Percentiles rank a stretch among this genome's conserved stretches.
These are phyloP conservation scores for Xylota sylvarum DNA, from an alignment of 2,888 invertebrate species.

Conservation along the genomic window DNA sequence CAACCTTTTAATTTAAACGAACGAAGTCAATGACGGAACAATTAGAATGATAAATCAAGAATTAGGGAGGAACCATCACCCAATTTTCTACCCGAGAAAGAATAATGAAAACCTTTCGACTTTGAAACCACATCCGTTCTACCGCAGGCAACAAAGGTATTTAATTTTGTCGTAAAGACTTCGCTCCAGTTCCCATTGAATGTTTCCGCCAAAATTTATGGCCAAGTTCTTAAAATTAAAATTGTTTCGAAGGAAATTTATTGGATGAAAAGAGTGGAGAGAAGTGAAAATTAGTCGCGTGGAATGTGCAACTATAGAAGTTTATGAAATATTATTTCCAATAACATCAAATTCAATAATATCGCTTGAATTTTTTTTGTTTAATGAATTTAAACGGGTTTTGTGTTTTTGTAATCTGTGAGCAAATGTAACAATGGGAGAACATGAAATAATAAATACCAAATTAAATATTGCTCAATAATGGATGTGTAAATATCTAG, in stretches of 20 bases:
- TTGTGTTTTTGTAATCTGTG: too few species aligned
- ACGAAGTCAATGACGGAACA: constrained; percentile 15
- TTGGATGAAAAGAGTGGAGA: background rate
- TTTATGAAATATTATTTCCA: too few species aligned
- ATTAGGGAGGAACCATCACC: background rate
- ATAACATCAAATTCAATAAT: too few species aligned
- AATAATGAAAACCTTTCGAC: constrained; percentile 15
- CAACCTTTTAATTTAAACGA: background rate
- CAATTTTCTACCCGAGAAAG: background rate
- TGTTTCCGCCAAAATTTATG: constrained; percentile 3
- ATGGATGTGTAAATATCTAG: too few species aligned
- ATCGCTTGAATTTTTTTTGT: too few species aligned
- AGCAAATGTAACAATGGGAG: too few species aligned
- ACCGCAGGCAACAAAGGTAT: constrained; percentile 6
- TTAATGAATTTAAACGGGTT: too few species aligned
- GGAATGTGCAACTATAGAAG: background rate
- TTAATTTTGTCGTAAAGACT: constrained; percentile 10
- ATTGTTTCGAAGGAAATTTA: background rate
- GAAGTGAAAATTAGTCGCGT: background rate
- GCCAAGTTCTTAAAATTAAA: background rate
- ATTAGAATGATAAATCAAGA: constrained; percentile 22
- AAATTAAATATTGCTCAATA: too few species aligned
- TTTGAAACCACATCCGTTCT: constrained; percentile 8
- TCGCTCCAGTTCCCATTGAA: constrained; percentile 6
- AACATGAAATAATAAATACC: too few species aligned